Evolutionary conservation across 2,113 vertebrate species (phyloP).

Genomic region (Nycticryphes semicollaris): DNA sequence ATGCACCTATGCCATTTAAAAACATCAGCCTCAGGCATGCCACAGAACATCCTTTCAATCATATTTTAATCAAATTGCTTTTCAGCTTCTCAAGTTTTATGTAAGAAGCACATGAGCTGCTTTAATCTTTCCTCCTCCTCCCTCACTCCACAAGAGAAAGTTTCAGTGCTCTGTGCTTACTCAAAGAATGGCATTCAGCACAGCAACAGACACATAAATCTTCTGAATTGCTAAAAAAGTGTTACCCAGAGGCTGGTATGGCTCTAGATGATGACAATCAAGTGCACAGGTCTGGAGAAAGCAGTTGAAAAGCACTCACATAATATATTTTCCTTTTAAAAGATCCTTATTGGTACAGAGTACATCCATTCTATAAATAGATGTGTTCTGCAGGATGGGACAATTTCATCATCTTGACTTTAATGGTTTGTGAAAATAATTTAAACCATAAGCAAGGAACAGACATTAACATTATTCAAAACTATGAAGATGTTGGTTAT

Average conservation of each 20-base stretch:
- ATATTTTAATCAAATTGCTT: constrained; percentile 27
- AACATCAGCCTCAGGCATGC: not conserved
- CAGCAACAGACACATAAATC: constrained; percentile 36
- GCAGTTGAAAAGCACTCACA: constrained; percentile 11
- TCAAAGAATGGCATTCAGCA: constrained; percentile 30
- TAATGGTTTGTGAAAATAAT: constrained; percentile 35
- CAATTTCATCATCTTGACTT: constrained; percentile 37
- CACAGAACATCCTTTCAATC: constrained; percentile 21
- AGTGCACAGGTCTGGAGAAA: constrained; percentile 9
- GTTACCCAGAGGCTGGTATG: constrained; percentile 36
- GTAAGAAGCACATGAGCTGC: not conserved
- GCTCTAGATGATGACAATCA: constrained; percentile 48
- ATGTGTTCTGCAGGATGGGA: not conserved
- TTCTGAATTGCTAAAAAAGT: constrained; percentile 40
- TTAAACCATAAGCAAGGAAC: constrained; percentile 28
- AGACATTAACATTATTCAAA: constrained; percentile 3
- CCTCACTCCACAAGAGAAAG: not conserved
- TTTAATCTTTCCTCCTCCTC: constrained; percentile 29
- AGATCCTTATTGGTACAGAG: constrained; percentile 3
- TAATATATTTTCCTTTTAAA: constrained; percentile 32
- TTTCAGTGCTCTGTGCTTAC: constrained; percentile 18
- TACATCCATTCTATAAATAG: not conserved
- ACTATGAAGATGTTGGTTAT: not conserved
- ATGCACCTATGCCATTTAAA: not conserved
- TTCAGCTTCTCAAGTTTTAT: constrained; percentile 34